phyloP scores from a whole-genome alignment of 2,113 vertebrate species.

The Mustela lutreola region DNA sequence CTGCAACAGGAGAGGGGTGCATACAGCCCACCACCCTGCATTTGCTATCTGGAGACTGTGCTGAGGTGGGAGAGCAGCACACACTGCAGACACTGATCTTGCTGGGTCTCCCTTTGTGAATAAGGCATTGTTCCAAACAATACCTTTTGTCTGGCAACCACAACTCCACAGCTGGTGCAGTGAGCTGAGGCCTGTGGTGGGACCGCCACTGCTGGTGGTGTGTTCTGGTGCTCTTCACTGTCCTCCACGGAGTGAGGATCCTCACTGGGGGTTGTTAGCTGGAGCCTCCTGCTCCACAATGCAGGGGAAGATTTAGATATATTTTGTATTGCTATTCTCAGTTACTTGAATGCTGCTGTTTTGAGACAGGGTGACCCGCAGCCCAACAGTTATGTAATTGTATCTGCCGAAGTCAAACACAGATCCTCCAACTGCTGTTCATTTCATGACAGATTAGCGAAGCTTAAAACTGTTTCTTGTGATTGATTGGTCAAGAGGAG shows the following conservation, averaged over 20 bases:
- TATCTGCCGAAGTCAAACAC: neutral
- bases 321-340: neutral
- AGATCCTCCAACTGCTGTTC: neutral
- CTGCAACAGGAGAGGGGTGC: neutral
- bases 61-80: neutral
- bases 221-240: neutral
- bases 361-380: neutral
- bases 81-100: neutral
- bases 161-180: neutral
- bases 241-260: neutral
- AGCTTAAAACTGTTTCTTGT: neutral
- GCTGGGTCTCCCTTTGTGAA: neutral
- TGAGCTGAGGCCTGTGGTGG: neutral
- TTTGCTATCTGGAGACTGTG: neutral
- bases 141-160: neutral
- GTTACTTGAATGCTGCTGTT: neutral
- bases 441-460: neutral
- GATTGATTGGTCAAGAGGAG: neutral
- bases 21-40: neutral
- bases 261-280: neutral
- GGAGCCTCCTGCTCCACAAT: neutral
- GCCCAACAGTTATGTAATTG: neutral
- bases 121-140: neutral
- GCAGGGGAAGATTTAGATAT: neutral
- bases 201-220: neutral